Evolutionary conservation across 2,888 invertebrate species (phyloP), one percentile per base, ranked within the genome.

Genomic region (Andrena bicolor): DNA sequence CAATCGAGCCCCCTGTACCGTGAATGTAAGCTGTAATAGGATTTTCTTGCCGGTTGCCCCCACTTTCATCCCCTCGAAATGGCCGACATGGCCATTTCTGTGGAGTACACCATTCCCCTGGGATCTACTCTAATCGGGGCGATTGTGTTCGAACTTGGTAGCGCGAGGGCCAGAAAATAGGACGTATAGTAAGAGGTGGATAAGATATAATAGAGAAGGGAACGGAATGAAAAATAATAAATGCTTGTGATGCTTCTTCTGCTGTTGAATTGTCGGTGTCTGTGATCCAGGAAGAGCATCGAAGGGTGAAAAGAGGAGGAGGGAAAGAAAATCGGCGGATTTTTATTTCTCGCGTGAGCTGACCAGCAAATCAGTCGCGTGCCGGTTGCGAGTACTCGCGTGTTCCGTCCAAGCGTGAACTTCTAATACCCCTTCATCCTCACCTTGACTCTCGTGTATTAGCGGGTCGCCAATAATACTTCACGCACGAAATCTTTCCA

Each of bases 321-420:
- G 32, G 20, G 64, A 20, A 73, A 26, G 65, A 75, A 80, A 63
- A 69, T 61, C 61, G 65, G 63, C 53, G 73, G 76, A 84, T 87
- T 87, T 83, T 78, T 83, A 83, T 77, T 75, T 88, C 82, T 83
- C 81, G 84, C 86, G 84, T 83, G 90, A 88, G 89, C 81, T 76
- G 86, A 80, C 80, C 85, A 82, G 79, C 82, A 85, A 86, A 89
- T 88, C 90, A 83, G 88, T 90, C 90, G 88, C 90, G 91, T 91
- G 91, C 90, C 86, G 82, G 81, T 88, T 81, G 89, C 87, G 89
- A 84, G 87, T 84, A 88, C 88, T 91, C 90, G 91, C 91, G 91
- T 91, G 91, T 90, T 89, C 86, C 88, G 86, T 87, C 86, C 88
- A 88, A 90, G 90, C 88, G 90, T 87, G 86, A 88, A 88, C 87